A percentile compares a stretch with the other conserved stretches of the same genome.
Conservation (phyloP, 2,797 vertebrate genomes). For the Xiphorhynchus erythropygius region DNA sequence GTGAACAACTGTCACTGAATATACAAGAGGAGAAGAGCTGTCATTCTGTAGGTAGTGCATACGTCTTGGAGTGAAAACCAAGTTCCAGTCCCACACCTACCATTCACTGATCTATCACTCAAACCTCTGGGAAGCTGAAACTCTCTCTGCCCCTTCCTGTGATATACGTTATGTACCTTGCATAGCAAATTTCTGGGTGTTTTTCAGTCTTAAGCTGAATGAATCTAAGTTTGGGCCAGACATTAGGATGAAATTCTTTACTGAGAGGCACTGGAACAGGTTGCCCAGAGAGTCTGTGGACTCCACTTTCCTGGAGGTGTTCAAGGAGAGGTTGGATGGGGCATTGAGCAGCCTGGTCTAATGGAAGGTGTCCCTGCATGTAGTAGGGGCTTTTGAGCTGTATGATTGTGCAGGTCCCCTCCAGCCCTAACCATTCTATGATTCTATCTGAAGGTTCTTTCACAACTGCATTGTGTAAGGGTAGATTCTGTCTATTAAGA, state of each 20-base stretch:
- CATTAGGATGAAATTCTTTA: not conserved
- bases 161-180: not conserved
- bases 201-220: not conserved
- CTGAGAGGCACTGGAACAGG: rapidly evolving
- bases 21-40: not conserved
- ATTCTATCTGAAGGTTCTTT: not conserved
- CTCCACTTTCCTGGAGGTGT: not conserved
- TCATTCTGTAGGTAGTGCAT: not conserved
- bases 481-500: not conserved
- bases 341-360: not conserved
- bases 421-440: not conserved
- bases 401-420: not conserved
- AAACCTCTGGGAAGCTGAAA: not conserved
- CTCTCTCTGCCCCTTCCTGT: not conserved
- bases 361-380: not conserved
- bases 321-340: not conserved
- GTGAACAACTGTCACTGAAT: not conserved
- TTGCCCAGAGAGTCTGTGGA: not conserved
- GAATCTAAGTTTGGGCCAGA: not conserved
- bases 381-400: not conserved
- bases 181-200: not conserved
- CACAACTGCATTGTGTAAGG: not conserved
- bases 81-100: not conserved
- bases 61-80: not conserved
- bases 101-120: not conserved